Conservation (phyloP, 2,888 invertebrate species). For the Trileptium ribeirensis region DNA sequence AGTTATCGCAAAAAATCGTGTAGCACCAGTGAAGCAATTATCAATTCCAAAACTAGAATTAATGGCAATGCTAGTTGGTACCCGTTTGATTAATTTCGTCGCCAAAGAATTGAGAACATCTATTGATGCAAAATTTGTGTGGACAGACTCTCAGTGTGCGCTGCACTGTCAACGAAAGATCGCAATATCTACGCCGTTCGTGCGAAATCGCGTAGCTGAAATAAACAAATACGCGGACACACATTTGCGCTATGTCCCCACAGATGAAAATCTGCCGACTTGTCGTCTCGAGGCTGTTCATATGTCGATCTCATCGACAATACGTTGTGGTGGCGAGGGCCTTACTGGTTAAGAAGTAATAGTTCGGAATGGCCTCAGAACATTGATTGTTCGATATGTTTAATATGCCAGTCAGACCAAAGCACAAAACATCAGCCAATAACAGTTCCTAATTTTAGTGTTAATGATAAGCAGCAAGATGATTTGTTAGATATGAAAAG, state of each 20-base stretch:
- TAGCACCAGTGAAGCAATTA: slow-evolving; percentile 37
- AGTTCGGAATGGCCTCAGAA: too few species aligned
- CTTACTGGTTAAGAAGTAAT: too few species aligned
- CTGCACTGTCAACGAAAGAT: slow-evolving; percentile 35
- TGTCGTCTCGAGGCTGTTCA: slow-evolving; percentile 35
- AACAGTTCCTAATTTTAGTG: too few species aligned
- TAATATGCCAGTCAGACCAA: too few species aligned
- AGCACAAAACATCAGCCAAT: too few species aligned
- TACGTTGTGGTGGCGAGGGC: too few species aligned
- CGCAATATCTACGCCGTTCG: slow-evolving; percentile 27
- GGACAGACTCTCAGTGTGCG: slow-evolving; percentile 34
- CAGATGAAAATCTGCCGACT: slow-evolving; percentile 44
- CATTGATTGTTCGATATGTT: too few species aligned
- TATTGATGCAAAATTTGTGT: slow-evolving; percentile 26
- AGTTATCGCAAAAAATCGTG: slow-evolving; percentile 32
- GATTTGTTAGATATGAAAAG: too few species aligned
- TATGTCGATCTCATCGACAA: slow-evolving; percentile 28
- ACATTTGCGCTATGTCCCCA: slow-evolving; percentile 39
- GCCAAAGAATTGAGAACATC: slow-evolving; percentile 31
- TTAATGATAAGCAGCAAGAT: too few species aligned
- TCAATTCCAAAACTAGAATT: slow-evolving; percentile 34
- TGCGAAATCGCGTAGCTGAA: slow-evolving; percentile 38
- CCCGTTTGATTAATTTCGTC: slow-evolving; percentile 27
- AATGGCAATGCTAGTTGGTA: slow-evolving; percentile 15
- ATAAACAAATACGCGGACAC: slow-evolving; percentile 32